Percentiles rank a stretch among this genome's conserved stretches.
Evolutionary conservation across 2,888 invertebrate species (phyloP).

Genomic region (Amphiduros pacificus): DNA sequence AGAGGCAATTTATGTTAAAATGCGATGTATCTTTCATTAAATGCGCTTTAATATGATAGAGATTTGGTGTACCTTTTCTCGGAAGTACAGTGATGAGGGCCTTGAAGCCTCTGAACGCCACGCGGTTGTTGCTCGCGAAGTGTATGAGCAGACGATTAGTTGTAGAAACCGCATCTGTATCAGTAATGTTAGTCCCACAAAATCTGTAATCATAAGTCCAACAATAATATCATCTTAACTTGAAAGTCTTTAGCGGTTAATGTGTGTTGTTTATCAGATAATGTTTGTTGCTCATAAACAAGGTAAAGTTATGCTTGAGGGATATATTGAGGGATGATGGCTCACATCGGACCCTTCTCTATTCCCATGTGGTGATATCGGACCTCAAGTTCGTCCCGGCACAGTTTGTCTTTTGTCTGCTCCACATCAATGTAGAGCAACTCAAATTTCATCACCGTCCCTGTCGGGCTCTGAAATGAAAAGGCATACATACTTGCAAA

Average conservation of each 20-base stretch:
- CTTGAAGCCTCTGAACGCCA: constrained; percentile 11
- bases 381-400: constrained; percentile 26
- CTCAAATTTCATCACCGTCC: constrained; percentile 9
- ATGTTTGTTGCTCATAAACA: neutral
- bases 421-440: constrained; percentile 19
- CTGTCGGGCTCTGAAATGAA: constrained; percentile 18
- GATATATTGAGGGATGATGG: neutral
- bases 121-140: constrained; percentile 2
- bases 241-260: too few relatives aligned
- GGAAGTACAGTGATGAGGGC: neutral
- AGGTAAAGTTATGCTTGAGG: neutral
- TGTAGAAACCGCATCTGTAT: constrained; percentile 2
- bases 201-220: too few relatives aligned
- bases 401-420: neutral
- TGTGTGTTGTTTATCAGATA: too few relatives aligned
- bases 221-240: too few relatives aligned
- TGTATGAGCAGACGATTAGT: constrained; percentile 15
- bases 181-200: constrained; percentile 8
- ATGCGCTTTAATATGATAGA: too few relatives aligned
- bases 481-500: neutral
- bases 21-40: too few relatives aligned
- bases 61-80: constrained; percentile 2
- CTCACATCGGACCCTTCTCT: constrained; percentile 23
- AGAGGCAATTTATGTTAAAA: too few relatives aligned
- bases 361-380: constrained; percentile 27